phyloP scores from a whole-genome alignment of 1,140 invertebrate species.

The Hyles vespertilio region DNA sequence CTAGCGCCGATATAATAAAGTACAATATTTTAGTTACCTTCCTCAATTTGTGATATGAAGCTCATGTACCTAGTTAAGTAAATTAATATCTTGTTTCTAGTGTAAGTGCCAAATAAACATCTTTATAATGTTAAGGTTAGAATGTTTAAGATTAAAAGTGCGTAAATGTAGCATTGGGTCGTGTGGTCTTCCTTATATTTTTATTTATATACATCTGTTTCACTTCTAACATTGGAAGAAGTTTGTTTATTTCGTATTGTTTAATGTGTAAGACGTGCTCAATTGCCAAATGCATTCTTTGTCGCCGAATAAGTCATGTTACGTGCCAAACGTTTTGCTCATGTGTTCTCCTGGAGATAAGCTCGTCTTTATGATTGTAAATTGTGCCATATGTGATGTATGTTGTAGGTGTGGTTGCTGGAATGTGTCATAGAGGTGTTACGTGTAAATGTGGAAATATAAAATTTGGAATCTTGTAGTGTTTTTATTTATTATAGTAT shows the following conservation, averaged over 20 bases:
- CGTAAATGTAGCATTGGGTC: too few species aligned
- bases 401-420: conserved; percentile 1
- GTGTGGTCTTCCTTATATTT: too few species aligned
- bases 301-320: conserved; percentile 1
- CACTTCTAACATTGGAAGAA: too few species aligned
- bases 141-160: too few species aligned
- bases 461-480: conserved; percentile 3
- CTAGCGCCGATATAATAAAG: conserved; percentile 1
- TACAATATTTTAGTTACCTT: conserved; percentile 6
- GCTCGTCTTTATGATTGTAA: conserved; percentile 2
- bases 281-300: neutral
- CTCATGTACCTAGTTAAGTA: conserved; percentile 3
- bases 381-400: conserved; percentile 2
- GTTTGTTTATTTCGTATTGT: neutral
- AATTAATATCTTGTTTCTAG: conserved; percentile 2
- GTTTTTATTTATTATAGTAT: conserved; percentile 22
- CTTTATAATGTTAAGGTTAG: too few species aligned
- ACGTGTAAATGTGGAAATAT: conserved; percentile 11
- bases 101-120: conserved; percentile 2
- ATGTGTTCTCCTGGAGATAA: conserved; percentile 3
- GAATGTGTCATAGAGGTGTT: conserved; percentile 1
- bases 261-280: neutral
- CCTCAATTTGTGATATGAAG: conserved; percentile 10
- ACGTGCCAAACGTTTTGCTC: conserved; percentile 12
- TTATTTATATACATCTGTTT: too few species aligned